phyloP scores from a whole-genome alignment of 2,113 vertebrate species.

The Orientallactaga bullata region DNA sequence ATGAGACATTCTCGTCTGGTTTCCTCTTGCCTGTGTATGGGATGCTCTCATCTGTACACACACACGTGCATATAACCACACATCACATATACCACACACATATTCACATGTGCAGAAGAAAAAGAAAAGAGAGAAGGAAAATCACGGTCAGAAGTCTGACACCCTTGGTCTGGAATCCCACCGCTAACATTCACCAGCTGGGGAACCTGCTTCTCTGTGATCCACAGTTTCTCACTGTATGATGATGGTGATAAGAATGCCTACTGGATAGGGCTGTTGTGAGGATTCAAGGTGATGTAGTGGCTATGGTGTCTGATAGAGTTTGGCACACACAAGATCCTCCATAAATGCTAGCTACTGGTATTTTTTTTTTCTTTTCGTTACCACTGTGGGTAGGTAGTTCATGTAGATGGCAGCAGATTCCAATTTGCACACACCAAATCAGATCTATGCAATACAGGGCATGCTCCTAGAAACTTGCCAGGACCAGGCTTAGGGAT shows the following conservation, averaged over 20 bases:
- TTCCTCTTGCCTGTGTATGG: too few relatives aligned
- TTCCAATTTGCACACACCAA: background rate
- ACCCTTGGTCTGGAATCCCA: background rate
- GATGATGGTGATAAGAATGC: background rate
- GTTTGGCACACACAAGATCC: background rate
- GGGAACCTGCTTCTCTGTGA: background rate
- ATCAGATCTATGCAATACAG: background rate
- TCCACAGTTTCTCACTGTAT: background rate
- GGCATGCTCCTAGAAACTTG: background rate
- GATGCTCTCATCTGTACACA: too few relatives aligned
- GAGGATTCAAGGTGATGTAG: background rate
- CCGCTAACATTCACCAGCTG: background rate
- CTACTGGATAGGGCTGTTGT: background rate
- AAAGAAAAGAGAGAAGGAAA: too few relatives aligned
- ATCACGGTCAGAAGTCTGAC: background rate
- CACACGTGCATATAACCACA: too few relatives aligned
- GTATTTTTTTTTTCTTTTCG: slow-evolving; percentile 4
- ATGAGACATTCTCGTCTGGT: too few relatives aligned
- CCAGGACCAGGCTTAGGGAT: background rate
- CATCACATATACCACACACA: too few relatives aligned
- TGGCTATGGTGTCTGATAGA: background rate
- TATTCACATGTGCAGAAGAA: too few relatives aligned
- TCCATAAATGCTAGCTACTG: background rate
- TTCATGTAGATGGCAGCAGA: background rate
- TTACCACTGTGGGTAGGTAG: background rate